phyloP scores from a whole-genome alignment of 2,888 invertebrate genomes.

The Eupelmus urozonus region DNA sequence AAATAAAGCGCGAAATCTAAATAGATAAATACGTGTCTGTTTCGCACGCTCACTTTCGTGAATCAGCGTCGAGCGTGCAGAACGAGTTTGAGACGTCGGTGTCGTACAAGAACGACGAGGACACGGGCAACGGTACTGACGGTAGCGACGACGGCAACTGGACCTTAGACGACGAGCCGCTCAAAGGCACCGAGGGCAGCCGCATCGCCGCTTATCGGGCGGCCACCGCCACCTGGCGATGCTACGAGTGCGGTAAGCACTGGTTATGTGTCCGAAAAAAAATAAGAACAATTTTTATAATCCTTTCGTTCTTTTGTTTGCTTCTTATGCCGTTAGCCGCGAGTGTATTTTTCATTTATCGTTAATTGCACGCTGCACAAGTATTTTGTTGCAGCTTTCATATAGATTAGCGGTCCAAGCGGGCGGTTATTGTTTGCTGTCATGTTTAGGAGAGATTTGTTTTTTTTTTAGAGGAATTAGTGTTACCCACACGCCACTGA shows the following conservation, averaged over 20 bases:
- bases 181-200: slow-evolving; percentile 75
- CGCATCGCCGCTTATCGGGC: slow-evolving; percentile 75
- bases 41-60: not conserved
- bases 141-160: slow-evolving; percentile 74
- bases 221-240: slow-evolving; percentile 74
- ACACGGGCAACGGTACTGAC: slow-evolving; percentile 71
- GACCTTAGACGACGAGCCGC: slow-evolving; percentile 74
- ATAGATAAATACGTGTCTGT: too few species aligned
- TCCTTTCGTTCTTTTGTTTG: too few species aligned
- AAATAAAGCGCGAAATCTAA: too few species aligned
- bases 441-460: too few species aligned
- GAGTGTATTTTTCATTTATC: too few species aligned
- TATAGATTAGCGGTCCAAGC: too few species aligned
- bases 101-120: slow-evolving; percentile 70
- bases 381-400: too few species aligned
- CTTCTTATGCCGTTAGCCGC: too few species aligned
- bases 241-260: slow-evolving; percentile 74
- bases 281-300: too few species aligned
- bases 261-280: not conserved
- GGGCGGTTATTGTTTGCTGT: too few species aligned
- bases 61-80: slow-evolving; percentile 75
- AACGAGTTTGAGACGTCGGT: slow-evolving; percentile 76
- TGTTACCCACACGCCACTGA: not conserved
- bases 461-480: too few species aligned
- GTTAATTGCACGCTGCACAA: too few species aligned